Evolutionary conservation across 2,888 invertebrate genomes (phyloP), one percentile per base, ranked within the genome.

Genomic region (Drosophila borealis): DNA sequence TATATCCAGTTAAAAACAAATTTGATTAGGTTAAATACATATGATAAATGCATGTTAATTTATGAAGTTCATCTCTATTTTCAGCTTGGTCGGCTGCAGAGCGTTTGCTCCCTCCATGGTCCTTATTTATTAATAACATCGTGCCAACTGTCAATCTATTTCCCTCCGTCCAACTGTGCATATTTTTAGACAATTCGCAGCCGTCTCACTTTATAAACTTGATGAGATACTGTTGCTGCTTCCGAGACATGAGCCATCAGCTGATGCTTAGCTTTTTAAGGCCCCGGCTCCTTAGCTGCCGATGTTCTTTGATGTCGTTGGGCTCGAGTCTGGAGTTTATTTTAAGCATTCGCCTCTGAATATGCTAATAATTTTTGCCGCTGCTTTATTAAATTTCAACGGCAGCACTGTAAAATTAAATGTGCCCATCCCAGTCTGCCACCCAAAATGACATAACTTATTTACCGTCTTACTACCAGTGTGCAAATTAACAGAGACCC

Each of bases 311-410:
- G 53, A 66, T 64, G 74, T 41, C 39, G 45, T 36, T 59, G 53
- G 50, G 61, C 59, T 44, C 42, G 37, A 48, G 54, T 48, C 57
- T 51, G 51, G 56, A 69, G 69, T 76, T 78, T 78, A 73, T 77
- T 74, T 57, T 51, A 41, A 51, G 59, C 55, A 66, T 65, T 62
- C 44, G 66, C 67, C 73, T 69, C 74, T 83, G 70, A 84, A 84
- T 84, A 84, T 84, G 88, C 86, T 88, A 84, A 84, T 88, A 74
- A 88, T 83, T 86, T 70, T 66, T 72, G 70, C 67, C 70, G 71
- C 63, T 77, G 75, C 70, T 75, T 88, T 86, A 88, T 88, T 86
- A 86, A 87, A 88, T 86, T 86, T 87, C 77, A 73, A 84, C 79
- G 73, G 81, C 77, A 79, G 70, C 74, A 56, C 72, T 71, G 72